Evolutionary conservation across 2,888 invertebrate species (phyloP).

Genomic region (Drosophila niveifrons): DNA sequence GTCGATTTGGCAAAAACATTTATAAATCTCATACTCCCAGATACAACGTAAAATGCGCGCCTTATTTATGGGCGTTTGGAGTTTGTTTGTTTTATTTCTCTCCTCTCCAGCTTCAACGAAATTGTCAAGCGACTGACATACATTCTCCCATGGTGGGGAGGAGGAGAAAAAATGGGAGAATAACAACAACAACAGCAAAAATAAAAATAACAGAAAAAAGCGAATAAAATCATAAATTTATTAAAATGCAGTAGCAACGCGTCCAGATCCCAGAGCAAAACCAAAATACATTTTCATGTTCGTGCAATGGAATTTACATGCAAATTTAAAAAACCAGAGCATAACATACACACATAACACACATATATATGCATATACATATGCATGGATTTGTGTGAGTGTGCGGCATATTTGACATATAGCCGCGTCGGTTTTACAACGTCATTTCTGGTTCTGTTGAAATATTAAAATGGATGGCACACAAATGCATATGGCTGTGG

Average conservation of each 20-base stretch:
- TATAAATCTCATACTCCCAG: constrained; percentile 66
- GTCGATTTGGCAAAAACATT: constrained; percentile 73
- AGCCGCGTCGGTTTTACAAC: constrained; percentile 80
- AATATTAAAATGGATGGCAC: constrained; percentile 78
- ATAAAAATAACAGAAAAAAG: constrained; percentile 56
- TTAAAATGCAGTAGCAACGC: constrained; percentile 69
- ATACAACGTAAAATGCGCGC: constrained; percentile 67
- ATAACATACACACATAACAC: constrained; percentile 16
- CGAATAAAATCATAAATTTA: constrained; percentile 80
- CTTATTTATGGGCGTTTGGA: constrained; percentile 66
- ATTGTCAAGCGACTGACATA: constrained; percentile 75
- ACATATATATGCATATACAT: constrained; percentile 7
- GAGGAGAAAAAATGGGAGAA: constrained; percentile 9
- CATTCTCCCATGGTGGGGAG: constrained; percentile 40
- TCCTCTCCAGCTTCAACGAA: constrained; percentile 25
- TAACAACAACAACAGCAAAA: background rate
- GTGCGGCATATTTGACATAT: constrained; percentile 76
- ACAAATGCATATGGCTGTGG: constrained; percentile 61
- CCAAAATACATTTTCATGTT: constrained; percentile 74
- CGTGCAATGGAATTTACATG: constrained; percentile 77
- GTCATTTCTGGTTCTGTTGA: constrained; percentile 81
- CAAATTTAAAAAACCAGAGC: constrained; percentile 73
- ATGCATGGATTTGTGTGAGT: constrained; percentile 21
- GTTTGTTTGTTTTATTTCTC: constrained; percentile 13
- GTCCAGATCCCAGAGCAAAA: constrained; percentile 58